A percentile compares a stretch with the other conserved stretches of the same genome.
Conservation (phyloP, 1,140 invertebrate species). For the Pantala flavescens region DNA sequence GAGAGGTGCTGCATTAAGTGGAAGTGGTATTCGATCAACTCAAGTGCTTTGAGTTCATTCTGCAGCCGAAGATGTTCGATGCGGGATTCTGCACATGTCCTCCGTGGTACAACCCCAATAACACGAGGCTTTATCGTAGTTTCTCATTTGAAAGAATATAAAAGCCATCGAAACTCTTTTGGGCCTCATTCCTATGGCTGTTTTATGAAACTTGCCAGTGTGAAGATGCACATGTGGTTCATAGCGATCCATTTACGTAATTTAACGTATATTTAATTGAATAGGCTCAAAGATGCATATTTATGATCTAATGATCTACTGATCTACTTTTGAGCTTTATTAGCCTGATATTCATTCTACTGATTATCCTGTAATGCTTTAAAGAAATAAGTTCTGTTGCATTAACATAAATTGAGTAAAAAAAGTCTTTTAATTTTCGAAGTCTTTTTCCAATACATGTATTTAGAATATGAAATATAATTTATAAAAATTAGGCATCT, state of each 20-base stretch:
- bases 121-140: slow-evolving; percentile 61
- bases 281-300: not conserved
- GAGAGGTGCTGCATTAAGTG: slow-evolving; percentile 53
- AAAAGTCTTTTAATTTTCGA: too few relatives aligned
- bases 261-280: not conserved
- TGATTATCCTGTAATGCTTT: not conserved
- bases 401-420: too few relatives aligned
- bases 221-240: not conserved
- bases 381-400: too few relatives aligned
- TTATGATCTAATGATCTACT: not conserved
- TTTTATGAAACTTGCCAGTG: not conserved
- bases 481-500: too few relatives aligned
- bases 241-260: not conserved
- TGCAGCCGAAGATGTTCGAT: slow-evolving; percentile 58
- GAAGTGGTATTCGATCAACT: slow-evolving; percentile 55
- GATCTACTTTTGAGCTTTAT: not conserved
- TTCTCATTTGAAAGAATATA: slow-evolving; percentile 47
- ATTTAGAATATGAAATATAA: too few relatives aligned
- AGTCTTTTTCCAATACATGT: too few relatives aligned
- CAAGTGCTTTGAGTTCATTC: slow-evolving; percentile 56
- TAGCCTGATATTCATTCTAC: not conserved
- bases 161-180: slow-evolving; percentile 53
- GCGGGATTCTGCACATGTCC: slow-evolving; percentile 63
- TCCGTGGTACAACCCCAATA: slow-evolving; percentile 52
- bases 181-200: slow-evolving; percentile 41